A percentile compares a stretch with the other conserved stretches of the same genome.
phyloP scores from a whole-genome alignment of 2,113 vertebrate genomes.

The Eleginops maclovinus region DNA sequence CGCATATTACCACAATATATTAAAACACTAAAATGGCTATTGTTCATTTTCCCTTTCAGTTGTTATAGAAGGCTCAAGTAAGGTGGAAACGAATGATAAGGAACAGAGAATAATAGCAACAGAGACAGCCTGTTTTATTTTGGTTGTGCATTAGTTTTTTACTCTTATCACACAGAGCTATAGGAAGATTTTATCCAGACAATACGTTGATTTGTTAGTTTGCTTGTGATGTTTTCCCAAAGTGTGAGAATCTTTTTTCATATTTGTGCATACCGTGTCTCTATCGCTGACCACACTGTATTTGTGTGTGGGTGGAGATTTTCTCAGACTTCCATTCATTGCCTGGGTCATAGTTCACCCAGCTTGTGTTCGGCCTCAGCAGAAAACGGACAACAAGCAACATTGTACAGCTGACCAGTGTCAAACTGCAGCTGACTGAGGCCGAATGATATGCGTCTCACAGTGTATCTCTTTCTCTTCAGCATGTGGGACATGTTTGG shows the following conservation, averaged over 20 bases:
- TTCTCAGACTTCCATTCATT: not conserved
- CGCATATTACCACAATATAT: too few species aligned
- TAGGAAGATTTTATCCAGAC: too few species aligned
- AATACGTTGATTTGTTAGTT: not conserved
- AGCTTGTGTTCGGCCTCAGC: not conserved
- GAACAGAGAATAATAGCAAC: too few species aligned
- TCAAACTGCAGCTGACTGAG: not conserved
- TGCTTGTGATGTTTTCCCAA: not conserved
- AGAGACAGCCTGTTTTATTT: not conserved
- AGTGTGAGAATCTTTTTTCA: not conserved
- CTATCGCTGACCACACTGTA: not conserved
- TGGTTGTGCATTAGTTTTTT: not conserved
- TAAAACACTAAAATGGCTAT: not conserved
- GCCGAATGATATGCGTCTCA: not conserved
- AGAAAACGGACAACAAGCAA: not conserved
- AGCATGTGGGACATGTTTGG: not conserved
- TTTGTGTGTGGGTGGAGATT: not conserved
- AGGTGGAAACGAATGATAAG: too few species aligned
- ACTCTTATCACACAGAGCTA: not conserved
- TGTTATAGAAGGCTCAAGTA: not conserved
- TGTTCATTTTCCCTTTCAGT: not conserved
- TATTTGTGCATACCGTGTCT: not conserved
- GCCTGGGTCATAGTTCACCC: not conserved
- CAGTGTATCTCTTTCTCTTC: not conserved
- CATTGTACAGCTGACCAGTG: not conserved